Percentiles rank a stretch among this genome's conserved stretches.
Evolutionary conservation across 1,140 invertebrate species (phyloP).

Genomic region (Diorhabda sublineata): DNA sequence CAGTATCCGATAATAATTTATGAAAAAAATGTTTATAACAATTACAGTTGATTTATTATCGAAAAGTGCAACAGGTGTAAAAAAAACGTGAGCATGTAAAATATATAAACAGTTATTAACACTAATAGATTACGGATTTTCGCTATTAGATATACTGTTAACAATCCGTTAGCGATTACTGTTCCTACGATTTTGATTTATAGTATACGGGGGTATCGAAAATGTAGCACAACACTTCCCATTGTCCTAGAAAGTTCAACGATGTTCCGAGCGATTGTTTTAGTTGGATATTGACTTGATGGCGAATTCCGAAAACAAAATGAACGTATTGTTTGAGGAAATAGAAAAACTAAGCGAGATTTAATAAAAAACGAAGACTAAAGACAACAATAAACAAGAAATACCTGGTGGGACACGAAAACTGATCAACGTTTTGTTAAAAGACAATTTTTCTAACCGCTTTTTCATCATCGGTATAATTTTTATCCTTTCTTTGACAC

Average conservation of each 20-base stretch:
- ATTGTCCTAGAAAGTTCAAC: too few relatives aligned
- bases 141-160: not conserved
- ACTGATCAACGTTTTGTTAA: not conserved
- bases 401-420: not conserved
- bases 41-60: too few relatives aligned
- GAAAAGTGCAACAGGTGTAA: not conserved
- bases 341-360: not conserved
- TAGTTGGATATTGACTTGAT: not conserved
- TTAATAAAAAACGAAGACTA: too few relatives aligned
- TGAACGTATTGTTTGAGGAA: not conserved
- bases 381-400: too few relatives aligned
- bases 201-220: not conserved
- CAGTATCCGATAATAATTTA: too few relatives aligned
- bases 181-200: not conserved
- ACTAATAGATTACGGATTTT: constrained; percentile 13
- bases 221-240: not conserved
- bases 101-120: not conserved
- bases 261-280: too few relatives aligned
- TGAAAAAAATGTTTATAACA: too few relatives aligned
- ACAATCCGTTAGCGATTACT: not conserved
- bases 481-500: too few relatives aligned
- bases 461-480: too few relatives aligned
- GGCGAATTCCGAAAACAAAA: constrained; percentile 2
- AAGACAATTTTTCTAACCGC: not conserved
- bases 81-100: not conserved